Evolutionary conservation across 2,797 vertebrate species (phyloP).

Genomic region (Enteromius treurensis): DNA sequence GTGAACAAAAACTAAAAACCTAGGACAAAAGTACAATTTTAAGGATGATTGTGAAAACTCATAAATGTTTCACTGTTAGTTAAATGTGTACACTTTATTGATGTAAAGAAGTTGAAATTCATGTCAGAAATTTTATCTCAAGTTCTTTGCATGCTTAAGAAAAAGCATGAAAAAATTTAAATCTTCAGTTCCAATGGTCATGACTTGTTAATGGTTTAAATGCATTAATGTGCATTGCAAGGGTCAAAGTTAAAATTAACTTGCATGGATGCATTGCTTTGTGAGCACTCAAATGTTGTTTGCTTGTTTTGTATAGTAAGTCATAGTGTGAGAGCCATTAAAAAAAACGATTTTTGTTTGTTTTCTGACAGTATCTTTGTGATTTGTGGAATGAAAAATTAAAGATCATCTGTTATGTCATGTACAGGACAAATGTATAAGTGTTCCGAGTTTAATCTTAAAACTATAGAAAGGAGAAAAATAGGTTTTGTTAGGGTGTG

Average conservation of each 20-base stretch:
- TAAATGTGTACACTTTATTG: neutral
- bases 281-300: slow-evolving; percentile 9
- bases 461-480: slow-evolving; percentile 1
- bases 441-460: slow-evolving; percentile 24
- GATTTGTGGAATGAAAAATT: slow-evolving; percentile 32
- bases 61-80: neutral
- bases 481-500: slow-evolving; percentile 13
- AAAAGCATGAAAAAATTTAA: slow-evolving; percentile 24
- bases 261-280: slow-evolving; percentile 33
- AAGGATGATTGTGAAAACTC: neutral
- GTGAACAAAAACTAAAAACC: neutral
- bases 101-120: neutral
- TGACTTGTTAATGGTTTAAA: neutral
- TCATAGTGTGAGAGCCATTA: neutral
- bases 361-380: slow-evolving; percentile 32
- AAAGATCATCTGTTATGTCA: slow-evolving; percentile 19
- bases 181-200: neutral
- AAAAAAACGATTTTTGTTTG: neutral
- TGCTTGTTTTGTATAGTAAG: slow-evolving; percentile 25
- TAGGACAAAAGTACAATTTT: neutral
- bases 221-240: slow-evolving; percentile 12
- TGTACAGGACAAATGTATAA: slow-evolving; percentile 23
- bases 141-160: slow-evolving; percentile 28
- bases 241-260: slow-evolving; percentile 22
- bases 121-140: neutral